These are phyloP conservation scores for Elysia chlorotica DNA, from an alignment of 1,140 invertebrate species.

Conservation along the genomic window DNA sequence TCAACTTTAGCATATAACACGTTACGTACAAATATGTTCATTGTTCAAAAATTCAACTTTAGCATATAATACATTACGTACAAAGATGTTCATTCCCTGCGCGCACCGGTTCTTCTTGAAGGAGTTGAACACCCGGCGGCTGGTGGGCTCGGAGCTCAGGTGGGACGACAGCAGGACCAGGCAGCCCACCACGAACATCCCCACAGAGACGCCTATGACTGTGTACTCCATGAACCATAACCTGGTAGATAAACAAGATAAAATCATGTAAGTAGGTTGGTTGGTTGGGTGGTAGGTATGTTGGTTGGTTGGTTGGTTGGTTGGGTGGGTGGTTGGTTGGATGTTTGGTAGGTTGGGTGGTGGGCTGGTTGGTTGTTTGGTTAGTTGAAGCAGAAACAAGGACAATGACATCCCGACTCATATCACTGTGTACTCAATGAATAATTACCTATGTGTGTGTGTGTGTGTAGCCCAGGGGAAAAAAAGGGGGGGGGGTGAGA, in stretches of 20 bases:
- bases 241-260: constrained; percentile 31
- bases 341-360: too few species aligned
- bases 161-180: constrained; percentile 44
- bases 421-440: too few species aligned
- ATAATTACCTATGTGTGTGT: too few species aligned
- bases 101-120: constrained; percentile 49
- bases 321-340: neutral
- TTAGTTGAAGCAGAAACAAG: neutral
- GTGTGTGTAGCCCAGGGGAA: too few species aligned
- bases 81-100: constrained; percentile 50
- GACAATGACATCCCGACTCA: neutral
- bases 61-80: too few species aligned
- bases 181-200: constrained; percentile 53
- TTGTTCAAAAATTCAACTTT: too few species aligned
- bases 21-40: too few species aligned
- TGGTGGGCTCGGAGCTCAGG: constrained; percentile 49
- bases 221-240: constrained; percentile 53
- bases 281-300: neutral
- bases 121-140: constrained; percentile 50
- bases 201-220: constrained; percentile 42
- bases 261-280: neutral
- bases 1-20: too few species aligned
- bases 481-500: too few species aligned
- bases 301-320: neutral
- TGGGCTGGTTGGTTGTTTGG: too few species aligned